A percentile compares a stretch with the other conserved stretches of the same genome.
Evolutionary conservation across 2,888 invertebrate genomes (phyloP).

Genomic region (Strigamia transsilvanica): DNA sequence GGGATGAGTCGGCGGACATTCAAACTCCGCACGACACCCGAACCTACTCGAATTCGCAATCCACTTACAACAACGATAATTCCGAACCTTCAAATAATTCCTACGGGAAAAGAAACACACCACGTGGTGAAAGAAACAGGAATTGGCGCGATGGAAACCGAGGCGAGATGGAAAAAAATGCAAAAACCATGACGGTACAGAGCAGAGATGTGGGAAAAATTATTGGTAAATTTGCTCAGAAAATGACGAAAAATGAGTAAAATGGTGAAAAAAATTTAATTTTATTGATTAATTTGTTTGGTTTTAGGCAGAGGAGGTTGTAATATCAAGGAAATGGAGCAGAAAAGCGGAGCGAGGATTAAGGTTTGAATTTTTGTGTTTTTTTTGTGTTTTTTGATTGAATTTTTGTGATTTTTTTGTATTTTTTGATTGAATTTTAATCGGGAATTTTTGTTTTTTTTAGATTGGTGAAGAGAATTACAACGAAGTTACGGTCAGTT

Average conservation of each 20-base stretch:
- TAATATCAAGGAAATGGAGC: constrained; percentile 24
- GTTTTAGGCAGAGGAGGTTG: constrained; percentile 39
- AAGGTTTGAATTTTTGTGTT: neutral
- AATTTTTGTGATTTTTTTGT: neutral
- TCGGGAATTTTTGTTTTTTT: neutral
- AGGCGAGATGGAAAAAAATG: neutral
- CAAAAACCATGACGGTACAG: neutral
- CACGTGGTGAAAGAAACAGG: neutral
- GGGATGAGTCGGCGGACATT: neutral
- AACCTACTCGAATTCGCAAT: neutral
- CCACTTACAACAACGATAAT: neutral
- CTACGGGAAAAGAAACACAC: neutral
- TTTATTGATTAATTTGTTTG: neutral
- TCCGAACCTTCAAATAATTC: neutral
- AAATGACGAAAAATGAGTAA: no score
- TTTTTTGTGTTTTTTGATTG: neutral
- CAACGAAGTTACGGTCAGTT: constrained; percentile 64
- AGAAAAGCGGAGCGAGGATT: constrained; percentile 15
- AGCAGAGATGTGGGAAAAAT: constrained; percentile 26
- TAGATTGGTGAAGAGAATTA: constrained; percentile 59
- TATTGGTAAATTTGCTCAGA: neutral
- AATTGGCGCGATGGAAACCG: constrained; percentile 26
- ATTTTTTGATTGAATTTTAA: neutral
- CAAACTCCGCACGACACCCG: neutral
- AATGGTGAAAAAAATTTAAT: neutral